Evolutionary conservation across 2,797 vertebrate species (phyloP).

Genomic region (Poecilia picta): DNA sequence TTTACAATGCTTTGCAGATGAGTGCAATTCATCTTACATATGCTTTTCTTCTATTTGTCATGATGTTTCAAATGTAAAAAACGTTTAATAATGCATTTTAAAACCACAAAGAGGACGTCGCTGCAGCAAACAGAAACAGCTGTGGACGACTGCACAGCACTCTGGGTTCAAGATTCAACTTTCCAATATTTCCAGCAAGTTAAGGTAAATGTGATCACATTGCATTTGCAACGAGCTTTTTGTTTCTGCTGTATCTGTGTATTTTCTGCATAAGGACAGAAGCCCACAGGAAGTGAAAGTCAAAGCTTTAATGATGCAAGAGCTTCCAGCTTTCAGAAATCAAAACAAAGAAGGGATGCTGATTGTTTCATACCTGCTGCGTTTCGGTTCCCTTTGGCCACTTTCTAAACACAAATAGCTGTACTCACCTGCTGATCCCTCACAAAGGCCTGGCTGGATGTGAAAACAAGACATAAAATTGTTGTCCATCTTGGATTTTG

Average conservation of each 20-base stretch:
- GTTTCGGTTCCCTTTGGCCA: not conserved
- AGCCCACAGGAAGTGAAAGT: not conserved
- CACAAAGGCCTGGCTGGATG: not conserved
- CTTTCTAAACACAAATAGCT: not conserved
- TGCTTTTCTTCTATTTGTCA: not conserved
- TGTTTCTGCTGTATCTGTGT: not conserved
- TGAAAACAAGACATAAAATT: not conserved
- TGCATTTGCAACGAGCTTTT: not conserved
- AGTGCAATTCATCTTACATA: not conserved
- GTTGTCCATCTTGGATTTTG: not conserved
- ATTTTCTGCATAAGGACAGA: not conserved
- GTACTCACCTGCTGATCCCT: not conserved
- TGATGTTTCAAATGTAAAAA: not conserved
- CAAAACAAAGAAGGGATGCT: not conserved
- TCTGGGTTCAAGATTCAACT: not conserved
- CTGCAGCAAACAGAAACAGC: too few species aligned
- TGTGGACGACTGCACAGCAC: too few species aligned
- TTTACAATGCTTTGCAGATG: not conserved
- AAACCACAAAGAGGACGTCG: not conserved
- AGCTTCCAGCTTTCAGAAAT: not conserved
- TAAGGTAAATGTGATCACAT: not conserved
- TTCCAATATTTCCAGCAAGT: not conserved
- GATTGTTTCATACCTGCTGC: not conserved
- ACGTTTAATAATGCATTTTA: not conserved
- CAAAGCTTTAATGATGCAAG: not conserved